phyloP scores from a whole-genome alignment of 2,888 invertebrate genomes.

The Lepeophtheirus nordmannii region DNA sequence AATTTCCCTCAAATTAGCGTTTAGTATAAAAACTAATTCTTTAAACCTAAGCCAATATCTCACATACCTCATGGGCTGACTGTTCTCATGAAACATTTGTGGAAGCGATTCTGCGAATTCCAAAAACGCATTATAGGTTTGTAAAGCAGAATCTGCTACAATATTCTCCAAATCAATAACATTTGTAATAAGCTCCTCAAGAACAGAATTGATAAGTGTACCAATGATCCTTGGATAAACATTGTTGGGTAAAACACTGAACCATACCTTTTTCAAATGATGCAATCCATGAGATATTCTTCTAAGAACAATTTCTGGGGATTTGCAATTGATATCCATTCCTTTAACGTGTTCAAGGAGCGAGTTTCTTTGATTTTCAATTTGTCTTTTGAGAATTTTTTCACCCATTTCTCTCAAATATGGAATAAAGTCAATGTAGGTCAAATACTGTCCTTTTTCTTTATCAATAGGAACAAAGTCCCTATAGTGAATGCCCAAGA shows the following conservation, averaged over 20 bases:
- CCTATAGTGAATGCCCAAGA: conserved; percentile 51
- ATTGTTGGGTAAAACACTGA: conserved; percentile 57
- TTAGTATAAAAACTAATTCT: conserved; percentile 63
- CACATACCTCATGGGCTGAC: conserved; percentile 29
- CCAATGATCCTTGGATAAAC: conserved; percentile 56
- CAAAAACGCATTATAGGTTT: conserved; percentile 58
- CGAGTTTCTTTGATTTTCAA: conserved; percentile 47
- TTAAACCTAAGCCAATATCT: conserved; percentile 58
- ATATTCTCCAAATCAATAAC: conserved; percentile 61
- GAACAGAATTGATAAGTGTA: conserved; percentile 48
- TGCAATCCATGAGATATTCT: conserved; percentile 71
- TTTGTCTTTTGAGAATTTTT: conserved; percentile 38
- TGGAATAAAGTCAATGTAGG: conserved; percentile 51
- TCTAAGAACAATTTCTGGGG: conserved; percentile 37
- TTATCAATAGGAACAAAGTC: conserved; percentile 40
- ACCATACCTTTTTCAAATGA: conserved; percentile 71
- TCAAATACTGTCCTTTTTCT: conserved; percentile 37
- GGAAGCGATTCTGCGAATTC: conserved; percentile 56
- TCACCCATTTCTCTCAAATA: conserved; percentile 57
- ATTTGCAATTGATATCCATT: no score
- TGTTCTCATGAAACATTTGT: conserved; percentile 44
- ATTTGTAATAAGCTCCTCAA: conserved; percentile 50
- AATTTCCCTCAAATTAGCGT: conserved; percentile 64
- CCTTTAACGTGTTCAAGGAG: conserved; percentile 38
- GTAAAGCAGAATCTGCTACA: conserved; percentile 60